Conservation (phyloP, 23 tunicate species). For the Styela clava region DNA sequence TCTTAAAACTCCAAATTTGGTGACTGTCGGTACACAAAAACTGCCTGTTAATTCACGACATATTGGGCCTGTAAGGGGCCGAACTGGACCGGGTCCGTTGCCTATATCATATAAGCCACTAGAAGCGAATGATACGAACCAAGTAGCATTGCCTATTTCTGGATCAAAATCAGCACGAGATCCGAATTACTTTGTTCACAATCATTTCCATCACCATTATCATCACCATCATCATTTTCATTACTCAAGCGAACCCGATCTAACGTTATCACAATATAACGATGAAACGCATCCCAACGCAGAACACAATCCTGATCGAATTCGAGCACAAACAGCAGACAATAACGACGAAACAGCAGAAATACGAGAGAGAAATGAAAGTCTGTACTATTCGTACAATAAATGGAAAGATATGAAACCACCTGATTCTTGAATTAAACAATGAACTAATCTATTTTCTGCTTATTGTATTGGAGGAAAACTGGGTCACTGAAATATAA, state of each 20-base stretch:
- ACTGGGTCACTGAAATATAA: too few relatives aligned
- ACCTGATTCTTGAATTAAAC: too few relatives aligned
- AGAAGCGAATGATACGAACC: background rate
- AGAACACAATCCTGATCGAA: background rate
- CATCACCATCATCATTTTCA: background rate
- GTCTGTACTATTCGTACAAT: background rate
- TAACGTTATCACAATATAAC: background rate
- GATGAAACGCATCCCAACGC: background rate
- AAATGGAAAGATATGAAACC: background rate
- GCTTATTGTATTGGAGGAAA: too few relatives aligned
- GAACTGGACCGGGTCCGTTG: background rate
- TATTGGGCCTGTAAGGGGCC: background rate
- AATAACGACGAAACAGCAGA: background rate
- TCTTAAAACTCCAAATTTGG: constrained; percentile 11
- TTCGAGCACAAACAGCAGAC: background rate
- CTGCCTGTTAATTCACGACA: background rate
- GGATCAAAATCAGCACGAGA: background rate
- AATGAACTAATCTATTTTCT: too few relatives aligned
- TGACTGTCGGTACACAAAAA: constrained; percentile 20
- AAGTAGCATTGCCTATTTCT: background rate
- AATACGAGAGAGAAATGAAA: background rate
- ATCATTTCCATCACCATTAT: background rate
- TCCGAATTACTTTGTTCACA: background rate
- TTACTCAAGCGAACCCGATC: background rate
- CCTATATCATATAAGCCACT: background rate